phyloP scores from a whole-genome alignment of 2,888 invertebrate genomes.

The Ophion slaviceki region DNA sequence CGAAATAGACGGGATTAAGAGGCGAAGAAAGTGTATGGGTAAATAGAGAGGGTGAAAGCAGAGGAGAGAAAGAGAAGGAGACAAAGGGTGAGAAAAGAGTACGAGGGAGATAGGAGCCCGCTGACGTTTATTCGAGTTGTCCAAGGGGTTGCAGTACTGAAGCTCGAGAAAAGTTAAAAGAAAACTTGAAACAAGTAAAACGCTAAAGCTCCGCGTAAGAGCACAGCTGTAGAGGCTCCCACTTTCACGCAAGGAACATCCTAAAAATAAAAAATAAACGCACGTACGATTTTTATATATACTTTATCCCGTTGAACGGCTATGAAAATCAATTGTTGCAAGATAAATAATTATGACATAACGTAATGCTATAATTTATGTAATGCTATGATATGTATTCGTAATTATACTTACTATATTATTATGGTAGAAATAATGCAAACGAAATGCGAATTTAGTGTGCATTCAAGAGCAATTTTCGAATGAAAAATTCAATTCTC shows the following conservation, averaged over 20 bases:
- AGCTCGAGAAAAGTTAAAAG: slow-evolving; percentile 51
- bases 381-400: too few species aligned
- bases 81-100: neutral
- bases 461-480: too few species aligned
- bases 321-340: too few species aligned
- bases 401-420: too few species aligned
- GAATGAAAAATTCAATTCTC: too few species aligned
- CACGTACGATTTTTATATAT: slow-evolving; percentile 13
- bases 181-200: slow-evolving; percentile 58
- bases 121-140: slow-evolving; percentile 70
- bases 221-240: neutral
- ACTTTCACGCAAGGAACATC: neutral
- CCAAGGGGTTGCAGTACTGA: slow-evolving; percentile 28
- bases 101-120: slow-evolving; percentile 39
- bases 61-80: slow-evolving; percentile 21
- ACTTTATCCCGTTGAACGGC: neutral
- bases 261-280: neutral
- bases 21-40: slow-evolving; percentile 5
- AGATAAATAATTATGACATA: too few species aligned
- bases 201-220: slow-evolving; percentile 39
- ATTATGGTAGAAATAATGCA: too few species aligned
- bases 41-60: slow-evolving; percentile 28
- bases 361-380: too few species aligned
- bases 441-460: too few species aligned
- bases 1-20: slow-evolving; percentile 47